phyloP scores from a whole-genome alignment of 2,888 invertebrate species.

The Noctua comes region DNA sequence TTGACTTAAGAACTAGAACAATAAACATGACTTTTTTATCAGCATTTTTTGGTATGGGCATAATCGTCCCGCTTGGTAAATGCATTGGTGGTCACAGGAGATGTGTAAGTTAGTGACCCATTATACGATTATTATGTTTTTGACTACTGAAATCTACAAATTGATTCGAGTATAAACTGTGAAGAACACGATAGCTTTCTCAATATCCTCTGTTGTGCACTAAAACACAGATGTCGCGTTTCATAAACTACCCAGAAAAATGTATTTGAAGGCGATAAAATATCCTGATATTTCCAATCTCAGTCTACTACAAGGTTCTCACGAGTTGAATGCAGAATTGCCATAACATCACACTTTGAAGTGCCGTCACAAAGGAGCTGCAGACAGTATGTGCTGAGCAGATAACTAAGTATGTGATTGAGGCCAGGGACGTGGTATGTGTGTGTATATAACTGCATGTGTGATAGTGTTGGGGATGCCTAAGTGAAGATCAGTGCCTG shows the following conservation, averaged over 20 bases:
- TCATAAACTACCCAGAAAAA: conserved; percentile 6
- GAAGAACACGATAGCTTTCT: background rate
- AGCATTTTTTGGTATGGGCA: background rate
- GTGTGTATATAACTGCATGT: background rate
- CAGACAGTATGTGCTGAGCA: background rate
- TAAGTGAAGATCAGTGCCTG: conserved; percentile 6
- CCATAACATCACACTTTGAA: conserved; percentile 1
- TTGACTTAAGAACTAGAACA: background rate
- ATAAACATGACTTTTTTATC: background rate
- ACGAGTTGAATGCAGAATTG: background rate
- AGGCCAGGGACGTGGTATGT: background rate
- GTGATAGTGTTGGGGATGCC: background rate
- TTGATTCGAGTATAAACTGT: background rate
- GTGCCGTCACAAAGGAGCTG: background rate
- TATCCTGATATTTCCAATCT: background rate
- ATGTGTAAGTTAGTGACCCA: background rate
- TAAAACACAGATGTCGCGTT: conserved; percentile 2
- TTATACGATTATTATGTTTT: background rate
- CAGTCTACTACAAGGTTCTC: background rate
- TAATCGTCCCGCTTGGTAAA: background rate
- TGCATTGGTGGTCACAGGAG: background rate
- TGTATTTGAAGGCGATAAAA: background rate
- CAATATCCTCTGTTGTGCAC: background rate
- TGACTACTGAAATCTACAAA: background rate
- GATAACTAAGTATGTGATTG: background rate